phyloP scores from a whole-genome alignment of 37 sponge, comb jelly and placozoan genomes.

The Agelas oroides region DNA sequence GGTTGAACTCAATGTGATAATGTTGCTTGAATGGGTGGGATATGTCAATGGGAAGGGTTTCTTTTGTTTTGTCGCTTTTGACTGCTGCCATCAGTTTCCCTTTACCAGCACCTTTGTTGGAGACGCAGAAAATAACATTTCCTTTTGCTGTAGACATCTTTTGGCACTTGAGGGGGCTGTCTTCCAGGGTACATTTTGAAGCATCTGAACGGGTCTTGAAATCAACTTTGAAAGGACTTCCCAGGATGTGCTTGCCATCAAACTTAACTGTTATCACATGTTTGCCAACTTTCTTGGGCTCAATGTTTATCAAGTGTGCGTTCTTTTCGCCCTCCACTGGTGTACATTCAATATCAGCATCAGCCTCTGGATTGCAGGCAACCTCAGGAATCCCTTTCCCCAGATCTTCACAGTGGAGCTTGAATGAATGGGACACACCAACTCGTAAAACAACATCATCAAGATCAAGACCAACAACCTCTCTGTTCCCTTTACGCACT shows the following conservation, averaged over 20 bases:
- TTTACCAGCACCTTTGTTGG: conserved; percentile 76
- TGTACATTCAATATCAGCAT: conserved; percentile 35
- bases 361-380: conserved; percentile 33
- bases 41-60: conserved; percentile 17
- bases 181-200: conserved; percentile 63
- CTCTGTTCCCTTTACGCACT: not conserved
- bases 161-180: conserved; percentile 8
- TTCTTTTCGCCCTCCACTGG: conserved; percentile 6
- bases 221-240: conserved; percentile 71
- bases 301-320: conserved; percentile 53
- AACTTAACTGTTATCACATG: conserved; percentile 55
- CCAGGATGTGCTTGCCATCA: conserved; percentile 72
- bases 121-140: conserved; percentile 51
- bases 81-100: conserved; percentile 68
- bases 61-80: conserved; percentile 33
- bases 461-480: conserved; percentile 64
- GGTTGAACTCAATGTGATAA: conserved; percentile 55
- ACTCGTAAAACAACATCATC: conserved; percentile 51
- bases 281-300: conserved; percentile 56
- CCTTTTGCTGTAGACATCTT: conserved; percentile 4
- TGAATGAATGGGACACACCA: conserved; percentile 63
- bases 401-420: conserved; percentile 76
- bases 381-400: conserved; percentile 52
- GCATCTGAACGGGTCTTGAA: conserved; percentile 68
- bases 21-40: conserved; percentile 28